A percentile compares a stretch with the other conserved stretches of the same genome.
Conservation (phyloP, 2,888 invertebrate genomes). For the Malthinus seriepunctatus region DNA sequence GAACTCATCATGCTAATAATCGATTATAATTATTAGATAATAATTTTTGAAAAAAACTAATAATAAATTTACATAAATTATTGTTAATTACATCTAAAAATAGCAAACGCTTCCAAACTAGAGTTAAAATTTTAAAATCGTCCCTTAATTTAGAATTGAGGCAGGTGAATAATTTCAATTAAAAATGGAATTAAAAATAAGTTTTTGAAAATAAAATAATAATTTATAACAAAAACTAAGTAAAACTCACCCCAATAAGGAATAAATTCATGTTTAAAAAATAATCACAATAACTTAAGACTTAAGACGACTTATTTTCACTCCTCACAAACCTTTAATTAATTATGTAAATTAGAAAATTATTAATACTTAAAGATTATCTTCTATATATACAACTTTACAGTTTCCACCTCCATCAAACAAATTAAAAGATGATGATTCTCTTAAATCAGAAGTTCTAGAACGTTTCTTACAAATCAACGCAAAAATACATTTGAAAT, state of each 20-base stretch:
- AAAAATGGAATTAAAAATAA: background rate
- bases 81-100: no score
- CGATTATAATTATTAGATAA: no score
- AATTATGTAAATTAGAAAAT: constrained; percentile 24
- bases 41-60: no score
- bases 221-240: background rate
- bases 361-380: constrained; percentile 11
- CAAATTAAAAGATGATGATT: constrained; percentile 26
- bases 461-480: constrained; percentile 12
- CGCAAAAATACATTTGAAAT: background rate
- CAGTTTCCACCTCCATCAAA: constrained; percentile 20
- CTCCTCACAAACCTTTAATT: background rate
- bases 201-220: background rate
- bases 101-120: no score
- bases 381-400: constrained; percentile 25
- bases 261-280: background rate
- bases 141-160: no score
- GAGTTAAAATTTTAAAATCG: no score
- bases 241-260: constrained; percentile 2
- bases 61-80: no score
- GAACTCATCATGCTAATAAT: no score
- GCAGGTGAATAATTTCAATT: background rate
- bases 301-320: background rate
- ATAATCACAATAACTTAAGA: background rate
- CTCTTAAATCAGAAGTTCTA: constrained; percentile 23